Base-by-base conservation (phyloP, 2,113 vertebrate genomes). In the Thamnaconus septentrionalis region DNA sequence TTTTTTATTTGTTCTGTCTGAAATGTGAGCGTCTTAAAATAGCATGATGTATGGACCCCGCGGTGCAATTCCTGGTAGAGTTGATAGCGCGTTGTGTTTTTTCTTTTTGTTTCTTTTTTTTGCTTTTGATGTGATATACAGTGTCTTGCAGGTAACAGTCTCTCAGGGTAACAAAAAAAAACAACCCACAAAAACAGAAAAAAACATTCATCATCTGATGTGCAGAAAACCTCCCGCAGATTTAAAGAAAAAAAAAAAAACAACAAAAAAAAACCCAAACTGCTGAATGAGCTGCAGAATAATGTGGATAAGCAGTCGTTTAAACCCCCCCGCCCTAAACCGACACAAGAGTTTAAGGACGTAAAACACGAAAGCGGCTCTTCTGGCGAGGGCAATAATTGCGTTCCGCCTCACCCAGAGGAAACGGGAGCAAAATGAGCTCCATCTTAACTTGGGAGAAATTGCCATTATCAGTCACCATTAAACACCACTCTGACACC, bases 381-480 rank as follows among this genome's bases (percentile, higher is more conserved):
- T 62, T 75, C 66, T 51, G 57, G 64, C 41, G 39, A 59, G 79
- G 60, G 69, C 55, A 49, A 64, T 83, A 73, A 83, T 83, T 76
- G 73, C 73, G 68, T 85, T 85, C 75, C 58, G 63, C 39, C 55
- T 59, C 61, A 57, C 61, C 72, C 61, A 5, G 5, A 78, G 79
- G 85, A 76, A 79, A 81, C 64, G 49, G 58, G 47, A 69, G 69
- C 61, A 59, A 81, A 85, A 74, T 77, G 71, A 67, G 79, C 61
- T 52, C 75, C 58, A 12, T 57, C 69, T 59, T 78, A 73, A 82
- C 70, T 72, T 72, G 59, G 66, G 59, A 72, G 54, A 87, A 83
- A 90, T 86, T 87, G 76, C 79, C 59, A 45, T 80, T 75, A 88
- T 89, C 87, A 56, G 76, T 90, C 88, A 86, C 79, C 68, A 78